Conservation (phyloP, 2,113 vertebrate genomes). For the Meleagris gallopavo region DNA sequence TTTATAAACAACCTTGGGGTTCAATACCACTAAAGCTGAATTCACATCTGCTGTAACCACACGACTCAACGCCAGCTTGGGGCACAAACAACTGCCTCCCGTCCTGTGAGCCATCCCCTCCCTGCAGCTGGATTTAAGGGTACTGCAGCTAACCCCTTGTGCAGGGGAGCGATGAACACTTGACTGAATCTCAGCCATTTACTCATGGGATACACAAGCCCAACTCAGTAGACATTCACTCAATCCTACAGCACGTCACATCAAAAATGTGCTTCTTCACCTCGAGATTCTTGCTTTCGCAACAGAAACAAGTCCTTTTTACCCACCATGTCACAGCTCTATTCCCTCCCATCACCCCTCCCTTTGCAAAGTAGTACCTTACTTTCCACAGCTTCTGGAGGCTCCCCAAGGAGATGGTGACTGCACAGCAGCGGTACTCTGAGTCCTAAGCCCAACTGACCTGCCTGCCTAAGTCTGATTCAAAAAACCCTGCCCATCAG, state of each 20-base stretch:
- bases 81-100: neutral
- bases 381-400: neutral
- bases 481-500: neutral
- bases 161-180: neutral
- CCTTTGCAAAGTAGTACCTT: neutral
- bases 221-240: neutral
- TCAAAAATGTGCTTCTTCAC: neutral
- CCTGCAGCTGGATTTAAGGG: neutral
- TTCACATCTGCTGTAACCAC: neutral
- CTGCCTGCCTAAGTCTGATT: neutral
- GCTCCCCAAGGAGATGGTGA: neutral
- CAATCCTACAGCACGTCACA: neutral
- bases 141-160: neutral
- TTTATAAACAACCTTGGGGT: neutral
- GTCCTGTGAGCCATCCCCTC: accelerated
- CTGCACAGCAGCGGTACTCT: neutral
- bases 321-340: neutral
- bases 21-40: neutral
- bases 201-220: neutral
- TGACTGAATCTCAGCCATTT: neutral
- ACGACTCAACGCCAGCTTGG: neutral
- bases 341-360: neutral
- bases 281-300: neutral
- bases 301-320: neutral
- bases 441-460: neutral